phyloP scores from a whole-genome alignment of 2,888 invertebrate genomes.

The Agrotis clavis region DNA sequence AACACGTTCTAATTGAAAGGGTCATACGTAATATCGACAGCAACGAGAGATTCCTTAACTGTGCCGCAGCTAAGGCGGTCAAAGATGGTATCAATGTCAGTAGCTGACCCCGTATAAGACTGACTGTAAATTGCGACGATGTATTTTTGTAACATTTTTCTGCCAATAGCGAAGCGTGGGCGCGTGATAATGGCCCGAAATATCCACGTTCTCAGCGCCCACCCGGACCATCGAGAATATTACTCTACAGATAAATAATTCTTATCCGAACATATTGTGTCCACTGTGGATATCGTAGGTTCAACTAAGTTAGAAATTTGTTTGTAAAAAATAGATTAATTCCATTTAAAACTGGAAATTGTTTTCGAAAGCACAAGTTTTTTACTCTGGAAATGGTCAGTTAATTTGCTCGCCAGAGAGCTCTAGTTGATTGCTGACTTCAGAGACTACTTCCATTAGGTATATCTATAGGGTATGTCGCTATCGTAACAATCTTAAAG shows the following conservation, averaged over 20 bases:
- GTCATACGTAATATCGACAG: slow-evolving; percentile 18
- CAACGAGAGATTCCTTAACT: slow-evolving; percentile 17
- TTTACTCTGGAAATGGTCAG: slow-evolving; percentile 48
- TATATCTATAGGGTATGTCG: neutral
- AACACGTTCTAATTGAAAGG: slow-evolving; percentile 45
- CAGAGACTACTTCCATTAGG: slow-evolving; percentile 31
- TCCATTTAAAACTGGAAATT: slow-evolving; percentile 49
- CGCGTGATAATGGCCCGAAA: slow-evolving; percentile 86
- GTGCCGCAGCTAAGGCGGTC: slow-evolving; percentile 49
- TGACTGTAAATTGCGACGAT: slow-evolving; percentile 80
- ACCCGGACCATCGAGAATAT: slow-evolving; percentile 82
- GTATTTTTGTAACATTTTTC: slow-evolving; percentile 87
- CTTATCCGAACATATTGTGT: slow-evolving; percentile 67
- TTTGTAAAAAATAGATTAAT: slow-evolving; percentile 30
- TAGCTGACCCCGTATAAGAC: slow-evolving; percentile 75
- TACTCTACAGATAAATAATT: slow-evolving; percentile 81
- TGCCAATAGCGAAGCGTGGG: slow-evolving; percentile 86
- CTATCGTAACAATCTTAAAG: slow-evolving; percentile 15
- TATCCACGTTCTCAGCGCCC: slow-evolving; percentile 86
- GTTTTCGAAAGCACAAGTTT: slow-evolving; percentile 56
- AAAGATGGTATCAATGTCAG: slow-evolving; percentile 77
- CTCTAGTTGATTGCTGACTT: slow-evolving; percentile 37
- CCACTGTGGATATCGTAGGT: slow-evolving; percentile 43
- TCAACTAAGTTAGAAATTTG: slow-evolving; percentile 29
- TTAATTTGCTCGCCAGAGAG: slow-evolving; percentile 38